A percentile compares a stretch with the other conserved stretches of the same genome.
phyloP scores from a whole-genome alignment of 2,113 vertebrate species.

The Oryzias curvinotus region DNA sequence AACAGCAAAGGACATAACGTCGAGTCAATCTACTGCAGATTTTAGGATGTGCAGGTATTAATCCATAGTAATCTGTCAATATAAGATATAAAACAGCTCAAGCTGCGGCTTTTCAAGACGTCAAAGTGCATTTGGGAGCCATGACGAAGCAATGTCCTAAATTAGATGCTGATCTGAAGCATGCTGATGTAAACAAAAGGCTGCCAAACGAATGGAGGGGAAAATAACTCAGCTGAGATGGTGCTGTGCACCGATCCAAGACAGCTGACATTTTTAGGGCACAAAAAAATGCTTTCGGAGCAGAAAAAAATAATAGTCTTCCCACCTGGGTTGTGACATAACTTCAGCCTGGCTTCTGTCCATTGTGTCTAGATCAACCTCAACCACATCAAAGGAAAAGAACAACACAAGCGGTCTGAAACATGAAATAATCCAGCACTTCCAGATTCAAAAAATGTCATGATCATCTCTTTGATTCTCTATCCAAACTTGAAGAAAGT shows the following conservation, averaged over 20 bases:
- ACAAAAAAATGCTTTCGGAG: constrained; percentile 50
- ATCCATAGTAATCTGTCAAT: too few relatives aligned
- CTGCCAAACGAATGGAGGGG: constrained; percentile 12
- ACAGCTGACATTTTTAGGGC: constrained; percentile 46
- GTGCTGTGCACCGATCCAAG: constrained; percentile 13
- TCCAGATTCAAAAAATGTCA: too few relatives aligned
- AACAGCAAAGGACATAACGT: not conserved
- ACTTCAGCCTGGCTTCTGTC: constrained; percentile 29
- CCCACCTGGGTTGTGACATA: constrained; percentile 45
- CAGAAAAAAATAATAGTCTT: constrained; percentile 29
- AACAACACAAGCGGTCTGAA: too few relatives aligned
- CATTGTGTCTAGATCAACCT: constrained; percentile 20
- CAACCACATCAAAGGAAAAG: constrained; percentile 31
- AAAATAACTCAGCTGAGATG: constrained; percentile 11
- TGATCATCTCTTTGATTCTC: constrained; percentile 1
- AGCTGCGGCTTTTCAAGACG: not conserved
- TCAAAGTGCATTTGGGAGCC: not conserved
- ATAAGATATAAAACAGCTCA: not conserved
- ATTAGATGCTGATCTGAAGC: not conserved
- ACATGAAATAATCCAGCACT: too few relatives aligned
- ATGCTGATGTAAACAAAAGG: constrained; percentile 4
- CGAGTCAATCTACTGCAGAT: not conserved
- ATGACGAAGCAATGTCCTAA: not conserved
- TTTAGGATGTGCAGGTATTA: too few relatives aligned
- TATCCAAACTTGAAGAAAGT: constrained; percentile 16